Evolutionary conservation across 2,113 vertebrate species (phyloP), one percentile per base, ranked within the genome.

Genomic region (Spermophilus dauricus): DNA sequence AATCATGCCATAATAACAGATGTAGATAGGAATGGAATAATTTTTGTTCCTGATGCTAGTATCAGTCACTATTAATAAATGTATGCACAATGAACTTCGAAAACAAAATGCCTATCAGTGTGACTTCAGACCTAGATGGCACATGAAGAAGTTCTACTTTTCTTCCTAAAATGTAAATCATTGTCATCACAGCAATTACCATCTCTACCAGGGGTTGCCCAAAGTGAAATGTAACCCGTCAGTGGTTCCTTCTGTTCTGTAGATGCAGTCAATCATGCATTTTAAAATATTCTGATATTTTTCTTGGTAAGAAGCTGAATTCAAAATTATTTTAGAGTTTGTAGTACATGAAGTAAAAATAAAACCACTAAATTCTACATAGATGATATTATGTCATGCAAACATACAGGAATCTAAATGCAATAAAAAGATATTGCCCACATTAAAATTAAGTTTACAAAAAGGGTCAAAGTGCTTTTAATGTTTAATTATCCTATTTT

Each of bases 281-380:
- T 89, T 76, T 37, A 48, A 65, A n/a, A 63, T 48, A 17, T 69
- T 84, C 17, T 69, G 9, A 61, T 87, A 32, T 78, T 86, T 78
- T 85, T 95, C 42, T 37, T 58, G 18, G 2, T 53, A 26, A 42
- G 32, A 17, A 89, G 24, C 6, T 67, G 37, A 77, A 89, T 72
- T 3, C 3, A 56, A 67, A 37, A 26, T 73, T 69, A 69, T 70
- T 89, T 37, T 45, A 72, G 45, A 65, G 18, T 53, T 85, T 65
- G 84, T 14, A n/a, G 30, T n/a, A 42, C 58, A 73, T 16, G 34
- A 82, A 45, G 51, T 94, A 58, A 94, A 96, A 95, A 77, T 56
- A 39, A 91, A 70, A 14, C 4, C 17, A 67, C 30, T 85, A 30
- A 39, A n/a, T 22, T 88, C 14, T 92, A 42, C 63, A 63, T 30